These are phyloP conservation scores for Eospalax fontanierii DNA, from an alignment of 2,797 vertebrate species.

Conservation along the genomic window DNA sequence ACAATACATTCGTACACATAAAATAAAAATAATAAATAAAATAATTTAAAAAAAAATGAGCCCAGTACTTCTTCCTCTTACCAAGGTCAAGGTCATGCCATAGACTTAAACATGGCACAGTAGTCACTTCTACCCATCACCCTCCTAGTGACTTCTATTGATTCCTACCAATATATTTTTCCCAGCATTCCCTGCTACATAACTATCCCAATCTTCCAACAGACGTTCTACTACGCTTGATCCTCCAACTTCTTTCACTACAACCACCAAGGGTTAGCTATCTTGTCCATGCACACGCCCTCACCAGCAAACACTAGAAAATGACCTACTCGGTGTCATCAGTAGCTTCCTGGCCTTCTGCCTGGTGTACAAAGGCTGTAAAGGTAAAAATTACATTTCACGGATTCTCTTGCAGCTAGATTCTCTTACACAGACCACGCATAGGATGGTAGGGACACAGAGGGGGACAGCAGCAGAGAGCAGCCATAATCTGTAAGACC, in stretches of 20 bases:
- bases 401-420: slow-evolving; percentile 64
- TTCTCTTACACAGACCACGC: background rate
- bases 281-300: background rate
- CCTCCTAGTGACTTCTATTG: background rate
- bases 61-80: background rate
- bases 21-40: too few relatives aligned
- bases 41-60: slow-evolving; percentile 16
- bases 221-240: background rate
- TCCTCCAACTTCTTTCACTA: background rate
- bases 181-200: background rate
- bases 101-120: background rate
- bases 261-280: background rate
- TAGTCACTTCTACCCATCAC: background rate
- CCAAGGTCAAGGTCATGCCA: background rate
- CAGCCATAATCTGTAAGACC: background rate
- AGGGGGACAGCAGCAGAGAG: background rate
- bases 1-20: too few relatives aligned
- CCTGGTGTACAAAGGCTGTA: background rate
- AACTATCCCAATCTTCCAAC: background rate
- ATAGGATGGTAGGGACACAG: background rate
- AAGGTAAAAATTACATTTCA: background rate
- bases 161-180: background rate
- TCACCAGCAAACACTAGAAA: background rate
- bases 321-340: background rate
- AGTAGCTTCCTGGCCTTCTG: background rate